A percentile compares a stretch with the other conserved stretches of the same genome.
phyloP scores from a whole-genome alignment of 2,113 vertebrate species.

The Bombycilla garrulus region DNA sequence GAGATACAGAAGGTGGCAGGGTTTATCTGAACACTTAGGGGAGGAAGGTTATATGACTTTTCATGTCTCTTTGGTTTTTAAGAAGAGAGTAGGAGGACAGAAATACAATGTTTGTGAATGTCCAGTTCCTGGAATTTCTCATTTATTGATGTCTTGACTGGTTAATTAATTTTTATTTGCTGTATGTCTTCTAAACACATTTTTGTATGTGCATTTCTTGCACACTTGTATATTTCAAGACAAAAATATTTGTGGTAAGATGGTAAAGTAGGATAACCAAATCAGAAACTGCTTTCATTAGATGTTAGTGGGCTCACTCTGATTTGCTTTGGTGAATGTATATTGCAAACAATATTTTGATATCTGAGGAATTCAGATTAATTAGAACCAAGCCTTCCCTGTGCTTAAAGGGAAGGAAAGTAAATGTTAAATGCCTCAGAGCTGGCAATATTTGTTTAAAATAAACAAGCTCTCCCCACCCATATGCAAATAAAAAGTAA shows the following conservation, averaged over 20 bases:
- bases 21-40: background rate
- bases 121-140: background rate
- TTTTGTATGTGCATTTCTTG: background rate
- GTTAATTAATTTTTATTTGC: background rate
- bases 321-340: background rate
- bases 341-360: background rate
- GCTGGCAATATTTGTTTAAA: background rate
- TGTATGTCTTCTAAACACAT: background rate
- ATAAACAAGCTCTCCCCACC: background rate
- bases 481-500: slow-evolving; percentile 7
- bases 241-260: background rate
- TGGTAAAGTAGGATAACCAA: background rate
- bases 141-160: background rate
- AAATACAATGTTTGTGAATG: background rate
- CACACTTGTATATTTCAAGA: background rate
- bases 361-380: background rate
- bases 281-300: background rate
- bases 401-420: background rate
- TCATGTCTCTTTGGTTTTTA: background rate
- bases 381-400: background rate
- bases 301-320: background rate
- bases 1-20: background rate
- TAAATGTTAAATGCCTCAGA: background rate
- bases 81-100: background rate
- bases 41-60: background rate